Conservation (phyloP, 2,797 vertebrate genomes). For the Lagocephalus sceleratus region DNA sequence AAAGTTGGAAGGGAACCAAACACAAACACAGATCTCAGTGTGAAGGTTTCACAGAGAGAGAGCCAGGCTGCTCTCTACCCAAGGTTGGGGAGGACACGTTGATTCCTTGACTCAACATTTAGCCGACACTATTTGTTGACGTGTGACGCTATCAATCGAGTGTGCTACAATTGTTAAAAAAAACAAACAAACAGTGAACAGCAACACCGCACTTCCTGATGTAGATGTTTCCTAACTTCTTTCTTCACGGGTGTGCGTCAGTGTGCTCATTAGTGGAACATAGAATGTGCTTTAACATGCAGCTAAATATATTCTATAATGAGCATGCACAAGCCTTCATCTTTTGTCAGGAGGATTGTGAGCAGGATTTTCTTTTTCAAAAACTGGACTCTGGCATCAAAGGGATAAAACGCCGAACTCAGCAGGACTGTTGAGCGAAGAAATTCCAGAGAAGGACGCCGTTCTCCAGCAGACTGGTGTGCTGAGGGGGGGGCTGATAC, state of each 20-base stretch:
- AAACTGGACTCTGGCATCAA: neutral
- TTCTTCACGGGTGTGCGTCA: too few species aligned
- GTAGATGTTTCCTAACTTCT: too few species aligned
- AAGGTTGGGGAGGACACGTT: slow-evolving; percentile 47
- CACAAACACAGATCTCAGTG: slow-evolving; percentile 31
- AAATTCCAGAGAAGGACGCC: neutral
- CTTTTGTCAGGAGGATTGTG: neutral
- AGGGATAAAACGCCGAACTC: neutral
- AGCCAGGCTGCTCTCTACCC: slow-evolving; percentile 33
- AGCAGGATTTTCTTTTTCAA: neutral
- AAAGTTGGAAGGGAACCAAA: slow-evolving; percentile 23
- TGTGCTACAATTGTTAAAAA: too few species aligned
- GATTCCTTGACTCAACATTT: slow-evolving; percentile 17
- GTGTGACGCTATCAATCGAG: too few species aligned
- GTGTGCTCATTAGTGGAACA: too few species aligned
- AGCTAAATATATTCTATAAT: neutral
- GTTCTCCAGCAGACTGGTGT: neutral
- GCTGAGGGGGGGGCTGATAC: neutral
- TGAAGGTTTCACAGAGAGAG: slow-evolving; percentile 38
- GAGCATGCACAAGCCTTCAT: neutral
- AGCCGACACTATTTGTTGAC: neutral
- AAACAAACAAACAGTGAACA: too few species aligned
- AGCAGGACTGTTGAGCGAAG: neutral
- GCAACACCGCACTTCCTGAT: too few species aligned
- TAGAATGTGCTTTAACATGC: too few species aligned